Conservation (phyloP, 2,113 vertebrate genomes). For the Parus major region DNA sequence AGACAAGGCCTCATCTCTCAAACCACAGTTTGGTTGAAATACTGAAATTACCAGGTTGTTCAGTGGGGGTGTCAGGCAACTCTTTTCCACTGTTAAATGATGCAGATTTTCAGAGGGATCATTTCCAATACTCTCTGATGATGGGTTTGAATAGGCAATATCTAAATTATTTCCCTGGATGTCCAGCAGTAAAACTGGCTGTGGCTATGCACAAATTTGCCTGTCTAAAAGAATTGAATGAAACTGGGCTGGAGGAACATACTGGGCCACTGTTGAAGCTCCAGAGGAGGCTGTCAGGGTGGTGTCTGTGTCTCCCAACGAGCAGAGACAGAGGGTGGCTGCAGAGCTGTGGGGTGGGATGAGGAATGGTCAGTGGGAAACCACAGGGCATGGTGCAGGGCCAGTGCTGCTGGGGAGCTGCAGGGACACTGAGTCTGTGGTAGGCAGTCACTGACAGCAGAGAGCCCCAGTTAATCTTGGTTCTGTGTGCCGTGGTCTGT, state of each 20-base stretch:
- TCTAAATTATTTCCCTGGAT: not conserved
- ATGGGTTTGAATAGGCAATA: not conserved
- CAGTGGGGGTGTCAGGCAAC: not conserved
- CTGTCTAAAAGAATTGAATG: not conserved
- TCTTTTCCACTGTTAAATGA: not conserved
- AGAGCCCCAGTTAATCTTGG: not conserved
- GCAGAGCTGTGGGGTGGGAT: not conserved
- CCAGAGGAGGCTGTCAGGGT: not conserved
- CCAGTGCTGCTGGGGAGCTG: not conserved
- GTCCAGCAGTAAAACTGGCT: not conserved
- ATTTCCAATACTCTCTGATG: not conserved
- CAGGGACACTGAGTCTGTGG: not conserved
- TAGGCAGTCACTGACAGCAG: not conserved
- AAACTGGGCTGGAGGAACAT: not conserved
- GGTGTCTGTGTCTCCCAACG: not conserved
- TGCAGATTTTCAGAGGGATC: not conserved
- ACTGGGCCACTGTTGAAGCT: rapidly evolving
- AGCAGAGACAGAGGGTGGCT: not conserved
- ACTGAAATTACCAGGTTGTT: not conserved
- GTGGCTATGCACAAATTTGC: not conserved
- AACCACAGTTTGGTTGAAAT: not conserved
- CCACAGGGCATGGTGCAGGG: not conserved
- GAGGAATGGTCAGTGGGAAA: conserved; percentile 32
- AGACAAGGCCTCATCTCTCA: not conserved
- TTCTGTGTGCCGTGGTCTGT: not conserved